Base-by-base conservation (phyloP, 1,140 invertebrate genomes). In the Aphelinus atriplicis region DNA sequence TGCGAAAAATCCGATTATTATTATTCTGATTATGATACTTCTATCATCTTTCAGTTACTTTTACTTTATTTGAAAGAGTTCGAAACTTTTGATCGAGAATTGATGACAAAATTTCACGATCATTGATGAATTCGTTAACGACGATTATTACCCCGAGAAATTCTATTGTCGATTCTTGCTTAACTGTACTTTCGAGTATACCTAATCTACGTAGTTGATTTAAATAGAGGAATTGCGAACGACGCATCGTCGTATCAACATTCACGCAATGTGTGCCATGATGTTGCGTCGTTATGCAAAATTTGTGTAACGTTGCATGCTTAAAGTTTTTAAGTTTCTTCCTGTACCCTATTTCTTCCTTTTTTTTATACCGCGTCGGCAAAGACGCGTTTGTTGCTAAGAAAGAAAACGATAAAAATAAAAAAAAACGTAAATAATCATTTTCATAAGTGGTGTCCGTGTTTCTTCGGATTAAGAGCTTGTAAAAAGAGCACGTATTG, bases 231-330 rank as follows among this genome's bases (percentile, higher is more conserved):
- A 57, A 58, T 47, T 7, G 64, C 56, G 53, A 71, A 45, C 74
- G 63, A 61, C 48, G 62, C 68, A 71, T 63, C 63, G 63, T 62
- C 60, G 51, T 67, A 72, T 9, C 7, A 68, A 62, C 64, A 71
- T 69, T 60, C n/a, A 55, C 26, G 43, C 57, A 76, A 71, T 61
- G 69, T 71, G 63, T 76, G 70, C 65, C 64, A 76, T 76, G 63
- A 63, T 56, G 63, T 56, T 63, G 68, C 62, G 61, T 76, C 62
- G 68, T 65, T 64, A 42, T 46, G 68, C 63, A 55, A 4, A 65
- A 53, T 46, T 61, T 42, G n/a, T 50, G 53, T 69, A 66, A 67
- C 48, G 55, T 76, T 66, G 68, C 68, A 76, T 67, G 61, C 57
- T 64, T 57, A 6, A 70, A 3, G 26, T 65, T 3, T 46, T 64